These are phyloP conservation scores for Nemopilema nomurai DNA, from an alignment of 30 jellyfish, hydroid and myxozoan species.

Conservation along the genomic window DNA sequence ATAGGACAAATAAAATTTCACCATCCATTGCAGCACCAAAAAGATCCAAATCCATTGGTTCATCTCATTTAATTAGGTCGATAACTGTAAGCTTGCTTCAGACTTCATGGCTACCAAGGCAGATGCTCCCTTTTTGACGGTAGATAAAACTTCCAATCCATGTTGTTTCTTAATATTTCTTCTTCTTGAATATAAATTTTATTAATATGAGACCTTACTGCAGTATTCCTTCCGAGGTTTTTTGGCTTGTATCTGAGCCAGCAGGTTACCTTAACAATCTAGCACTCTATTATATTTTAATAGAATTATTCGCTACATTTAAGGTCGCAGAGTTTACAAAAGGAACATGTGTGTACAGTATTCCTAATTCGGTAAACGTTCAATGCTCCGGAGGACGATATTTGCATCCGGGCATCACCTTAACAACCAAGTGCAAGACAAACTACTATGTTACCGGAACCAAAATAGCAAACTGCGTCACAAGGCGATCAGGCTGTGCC, in stretches of 20 bases:
- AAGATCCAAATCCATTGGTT: background rate
- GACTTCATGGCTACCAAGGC: too few relatives aligned
- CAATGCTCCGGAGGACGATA: conserved; percentile 49
- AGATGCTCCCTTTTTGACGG: too few relatives aligned
- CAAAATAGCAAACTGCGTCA: conserved; percentile 15
- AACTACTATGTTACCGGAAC: conserved; percentile 27
- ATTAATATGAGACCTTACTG: too few relatives aligned
- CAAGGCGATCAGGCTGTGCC: conserved; percentile 21
- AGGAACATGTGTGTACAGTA: conserved; percentile 23
- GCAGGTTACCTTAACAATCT: background rate
- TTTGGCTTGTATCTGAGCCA: background rate
- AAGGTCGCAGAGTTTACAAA: conserved; percentile 15
- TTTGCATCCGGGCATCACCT: conserved; percentile 28
- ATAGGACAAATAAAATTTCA: background rate
- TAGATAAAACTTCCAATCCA: too few relatives aligned
- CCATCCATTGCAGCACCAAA: background rate
- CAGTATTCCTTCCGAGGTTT: too few relatives aligned
- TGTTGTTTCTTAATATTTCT: too few relatives aligned
- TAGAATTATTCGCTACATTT: background rate
- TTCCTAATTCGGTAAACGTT: conserved; percentile 21
- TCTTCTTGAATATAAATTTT: too few relatives aligned
- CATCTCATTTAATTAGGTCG: too few relatives aligned
- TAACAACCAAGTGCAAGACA: conserved; percentile 26
- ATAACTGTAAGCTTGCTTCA: too few relatives aligned
- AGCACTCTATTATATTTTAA: too few relatives aligned